A percentile compares a stretch with the other conserved stretches of the same genome.
phyloP scores from a whole-genome alignment of 2,113 vertebrate genomes.

The Prionailurus viverrinus region DNA sequence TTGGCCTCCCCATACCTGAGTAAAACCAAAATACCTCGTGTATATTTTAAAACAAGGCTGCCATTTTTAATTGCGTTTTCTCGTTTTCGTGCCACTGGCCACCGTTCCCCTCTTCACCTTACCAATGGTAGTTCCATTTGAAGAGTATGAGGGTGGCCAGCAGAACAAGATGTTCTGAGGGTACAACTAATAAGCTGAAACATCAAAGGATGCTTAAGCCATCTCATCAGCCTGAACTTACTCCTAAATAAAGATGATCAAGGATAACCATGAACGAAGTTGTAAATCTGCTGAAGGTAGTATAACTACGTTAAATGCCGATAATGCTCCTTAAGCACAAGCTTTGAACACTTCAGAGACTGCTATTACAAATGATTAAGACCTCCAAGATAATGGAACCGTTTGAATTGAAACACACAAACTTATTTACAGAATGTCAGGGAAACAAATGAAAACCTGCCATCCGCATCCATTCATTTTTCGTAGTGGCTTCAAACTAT shows the following conservation, averaged over 20 bases:
- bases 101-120: neutral
- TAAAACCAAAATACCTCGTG: neutral
- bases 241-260: conserved; percentile 82
- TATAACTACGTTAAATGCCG: conserved; percentile 65
- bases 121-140: conserved; percentile 20
- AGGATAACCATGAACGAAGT: conserved; percentile 71
- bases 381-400: conserved; percentile 61
- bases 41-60: neutral
- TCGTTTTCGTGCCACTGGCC: neutral
- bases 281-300: conserved; percentile 82
- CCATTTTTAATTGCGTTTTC: neutral
- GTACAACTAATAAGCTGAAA: neutral
- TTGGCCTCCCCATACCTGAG: neutral
- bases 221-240: conserved; percentile 65
- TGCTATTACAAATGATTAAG: conserved; percentile 67
- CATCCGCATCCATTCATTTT: neutral
- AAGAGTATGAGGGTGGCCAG: neutral
- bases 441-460: conserved; percentile 37
- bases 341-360: conserved; percentile 7
- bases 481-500: neutral
- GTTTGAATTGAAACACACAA: conserved; percentile 64
- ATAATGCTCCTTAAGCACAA: conserved; percentile 76
- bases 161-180: neutral
- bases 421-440: conserved; percentile 28
- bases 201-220: conserved; percentile 69